Conservation (phyloP, 2,113 vertebrate genomes). For the Aramus guarauna region DNA sequence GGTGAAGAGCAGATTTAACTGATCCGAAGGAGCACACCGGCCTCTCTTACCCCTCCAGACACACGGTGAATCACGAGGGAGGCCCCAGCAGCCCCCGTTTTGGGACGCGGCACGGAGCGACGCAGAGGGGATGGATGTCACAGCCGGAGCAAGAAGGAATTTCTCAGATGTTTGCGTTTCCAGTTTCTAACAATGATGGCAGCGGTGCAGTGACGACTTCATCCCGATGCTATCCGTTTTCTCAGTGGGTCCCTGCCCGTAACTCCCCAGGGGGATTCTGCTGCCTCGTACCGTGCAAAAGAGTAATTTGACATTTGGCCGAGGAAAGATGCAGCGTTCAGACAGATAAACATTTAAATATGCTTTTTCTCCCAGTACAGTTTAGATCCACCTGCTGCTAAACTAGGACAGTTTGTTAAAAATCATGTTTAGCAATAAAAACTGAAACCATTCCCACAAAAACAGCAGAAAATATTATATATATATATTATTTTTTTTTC, state of each 20-base stretch:
- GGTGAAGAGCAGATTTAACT: not conserved
- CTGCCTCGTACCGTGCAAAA: not conserved
- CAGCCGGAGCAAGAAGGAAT: not conserved
- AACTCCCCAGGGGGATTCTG: not conserved
- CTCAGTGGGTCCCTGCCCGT: not conserved
- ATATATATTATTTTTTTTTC: too few relatives aligned
- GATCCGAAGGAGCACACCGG: not conserved
- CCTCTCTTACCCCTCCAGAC: not conserved
- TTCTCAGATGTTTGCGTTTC: not conserved
- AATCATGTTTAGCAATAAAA: not conserved
- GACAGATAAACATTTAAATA: not conserved
- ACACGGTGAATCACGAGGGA: fast-evolving
- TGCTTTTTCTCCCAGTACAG: not conserved
- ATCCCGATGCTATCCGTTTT: not conserved
- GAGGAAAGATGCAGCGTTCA: not conserved
- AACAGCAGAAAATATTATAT: not conserved
- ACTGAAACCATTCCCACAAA: not conserved
- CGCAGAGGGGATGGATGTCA: not conserved
- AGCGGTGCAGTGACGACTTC: not conserved
- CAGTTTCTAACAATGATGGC: not conserved
- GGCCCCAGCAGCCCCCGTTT: not conserved
- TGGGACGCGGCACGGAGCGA: fast-evolving
- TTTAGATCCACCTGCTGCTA: not conserved
- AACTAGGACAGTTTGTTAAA: not conserved
- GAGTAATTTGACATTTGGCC: not conserved